Base-by-base conservation (phyloP, 2,888 invertebrate genomes). In the Coenonympha glycerion region DNA sequence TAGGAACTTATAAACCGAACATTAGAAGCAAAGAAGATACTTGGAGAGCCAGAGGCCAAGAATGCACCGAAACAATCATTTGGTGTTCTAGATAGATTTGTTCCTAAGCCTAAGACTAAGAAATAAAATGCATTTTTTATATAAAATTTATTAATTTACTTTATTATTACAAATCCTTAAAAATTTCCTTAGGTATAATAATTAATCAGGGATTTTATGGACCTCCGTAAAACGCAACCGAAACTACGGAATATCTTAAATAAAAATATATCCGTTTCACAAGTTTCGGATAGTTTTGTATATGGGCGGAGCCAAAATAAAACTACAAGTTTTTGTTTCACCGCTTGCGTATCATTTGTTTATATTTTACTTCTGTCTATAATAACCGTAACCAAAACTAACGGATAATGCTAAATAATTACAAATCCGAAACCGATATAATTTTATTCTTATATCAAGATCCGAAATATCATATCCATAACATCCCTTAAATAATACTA, bases 31-130 rank as follows among this genome's bases (percentile, higher is more conserved):
- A 67, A 71, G 61, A 78, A 72, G 66, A 68, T 70, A 55, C 71
- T 78, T 39, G 70, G 75, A 57, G 47, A 65, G 44, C 69, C 75
- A 55, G 66, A 80, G 61, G 62, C 64, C 44, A 62, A 69, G 49
- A 52, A 64, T 46, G 57, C 69, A 69, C 66, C 75, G 49, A 86
- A 77, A 59, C 84, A 76, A 56, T 83, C 87, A 26, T 88, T 79
- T 63, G 88, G 90, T 58, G 92, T 92, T 26, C 80, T 94, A 33
- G 91, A 94, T 68, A 89, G 94, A 73, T 94, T 94, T 85, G 86
- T 91, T 65, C 78, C 91, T 3, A 92, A 90, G 66, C 73, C 68
- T 21, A 80, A 76, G 63, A 41, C 57, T 42, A 82, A 73, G 53
- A 77, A 81, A 76, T 76, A 76, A 73, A 74, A 71, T 53, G 47